Percentiles rank a stretch among this genome's conserved stretches.
Conservation (phyloP, 2,888 invertebrate genomes). For the Parascotia fuliginaria region DNA sequence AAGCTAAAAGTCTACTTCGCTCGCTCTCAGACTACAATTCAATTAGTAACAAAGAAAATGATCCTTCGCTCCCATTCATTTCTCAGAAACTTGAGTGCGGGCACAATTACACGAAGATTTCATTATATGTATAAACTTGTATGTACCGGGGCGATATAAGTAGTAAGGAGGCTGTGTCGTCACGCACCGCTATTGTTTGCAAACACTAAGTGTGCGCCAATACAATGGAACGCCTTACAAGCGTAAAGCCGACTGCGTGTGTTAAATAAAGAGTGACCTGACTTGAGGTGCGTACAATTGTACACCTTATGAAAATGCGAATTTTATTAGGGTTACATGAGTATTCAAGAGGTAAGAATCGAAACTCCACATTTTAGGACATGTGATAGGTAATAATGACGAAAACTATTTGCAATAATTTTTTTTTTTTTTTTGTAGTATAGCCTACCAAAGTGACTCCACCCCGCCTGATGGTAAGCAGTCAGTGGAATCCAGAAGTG, state of each 20-base stretch:
- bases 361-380: slow-evolving; percentile 23
- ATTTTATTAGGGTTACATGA: slow-evolving; percentile 63
- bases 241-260: slow-evolving; percentile 57
- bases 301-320: slow-evolving; percentile 67
- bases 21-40: slow-evolving; percentile 10
- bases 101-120: slow-evolving; percentile 8
- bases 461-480: too few relatives aligned
- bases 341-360: slow-evolving; percentile 42
- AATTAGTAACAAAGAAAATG: slow-evolving; percentile 10
- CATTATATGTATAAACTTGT: slow-evolving; percentile 16
- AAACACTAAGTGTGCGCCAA: slow-evolving; percentile 36
- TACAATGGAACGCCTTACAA: slow-evolving; percentile 50
- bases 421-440: too few relatives aligned
- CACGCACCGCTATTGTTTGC: slow-evolving; percentile 40
- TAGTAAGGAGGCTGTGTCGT: slow-evolving; percentile 28
- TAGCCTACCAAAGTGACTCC: too few relatives aligned
- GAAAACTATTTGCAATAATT: slow-evolving; percentile 1
- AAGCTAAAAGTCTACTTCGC: neutral
- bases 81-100: slow-evolving; percentile 3
- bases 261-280: slow-evolving; percentile 61
- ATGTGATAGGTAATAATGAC: slow-evolving; percentile 16
- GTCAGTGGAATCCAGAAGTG: too few relatives aligned
- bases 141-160: slow-evolving; percentile 29
- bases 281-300: slow-evolving; percentile 60
- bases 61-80: slow-evolving; percentile 1